phyloP scores from a whole-genome alignment of 37 sponge, comb jelly and placozoan species.

The Theonella swinhoei region DNA sequence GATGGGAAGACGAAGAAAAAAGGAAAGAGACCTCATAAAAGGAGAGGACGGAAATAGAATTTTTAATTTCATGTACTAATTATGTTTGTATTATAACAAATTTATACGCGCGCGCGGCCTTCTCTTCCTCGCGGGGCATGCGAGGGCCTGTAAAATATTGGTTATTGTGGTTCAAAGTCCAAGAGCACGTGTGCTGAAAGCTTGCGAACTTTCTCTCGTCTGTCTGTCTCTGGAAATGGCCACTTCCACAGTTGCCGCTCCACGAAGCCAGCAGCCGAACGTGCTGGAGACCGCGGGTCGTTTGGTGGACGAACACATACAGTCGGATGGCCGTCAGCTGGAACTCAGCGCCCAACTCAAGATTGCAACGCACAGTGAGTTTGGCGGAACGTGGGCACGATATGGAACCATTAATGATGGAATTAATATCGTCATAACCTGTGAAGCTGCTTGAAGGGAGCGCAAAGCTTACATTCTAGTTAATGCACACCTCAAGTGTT shows the following conservation, averaged over 20 bases:
- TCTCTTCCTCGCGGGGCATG: too few species aligned
- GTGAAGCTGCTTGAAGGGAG: neutral
- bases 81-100: too few species aligned
- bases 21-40: neutral
- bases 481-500: neutral
- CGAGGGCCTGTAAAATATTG: too few species aligned
- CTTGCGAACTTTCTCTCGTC: too few species aligned
- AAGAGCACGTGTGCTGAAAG: neutral
- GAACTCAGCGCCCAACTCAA: conserved; percentile 74
- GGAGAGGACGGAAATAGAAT: neutral
- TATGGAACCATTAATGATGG: too few species aligned
- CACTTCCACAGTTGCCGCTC: neutral
- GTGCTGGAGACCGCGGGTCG: conserved; percentile 65
- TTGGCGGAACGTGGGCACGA: too few species aligned
- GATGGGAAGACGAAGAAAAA: neutral
- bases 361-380: conserved; percentile 65
- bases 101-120: too few species aligned
- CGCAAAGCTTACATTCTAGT: neutral
- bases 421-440: too few species aligned
- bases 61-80: too few species aligned
- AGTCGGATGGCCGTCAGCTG: conserved; percentile 43
- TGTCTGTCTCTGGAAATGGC: neutral
- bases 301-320: conserved; percentile 66
- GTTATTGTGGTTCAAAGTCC: neutral
- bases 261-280: neutral